phyloP scores from a whole-genome alignment of 2,113 vertebrate species.

The Nerophis ophidion region DNA sequence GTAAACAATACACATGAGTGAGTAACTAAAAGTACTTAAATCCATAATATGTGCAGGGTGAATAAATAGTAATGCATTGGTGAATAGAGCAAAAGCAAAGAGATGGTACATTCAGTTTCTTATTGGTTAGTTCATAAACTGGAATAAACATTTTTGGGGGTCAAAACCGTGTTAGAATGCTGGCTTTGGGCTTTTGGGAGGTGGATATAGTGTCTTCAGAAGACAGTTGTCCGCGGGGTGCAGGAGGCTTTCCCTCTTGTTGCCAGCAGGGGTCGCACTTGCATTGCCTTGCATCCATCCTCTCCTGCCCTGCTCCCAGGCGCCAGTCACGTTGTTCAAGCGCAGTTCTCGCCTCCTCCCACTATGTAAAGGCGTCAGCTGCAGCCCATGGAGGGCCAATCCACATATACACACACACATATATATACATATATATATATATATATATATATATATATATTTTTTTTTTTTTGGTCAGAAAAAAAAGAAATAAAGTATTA shows the following conservation, averaged over 20 bases:
- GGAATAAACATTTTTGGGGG: neutral
- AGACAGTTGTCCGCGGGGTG: slow-evolving; percentile 29
- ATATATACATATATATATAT: neutral
- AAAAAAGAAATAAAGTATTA: slow-evolving; percentile 35
- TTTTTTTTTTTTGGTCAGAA: slow-evolving; percentile 30
- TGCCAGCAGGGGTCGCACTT: slow-evolving; percentile 70
- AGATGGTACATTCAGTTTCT: no score
- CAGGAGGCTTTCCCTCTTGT: slow-evolving; percentile 3
- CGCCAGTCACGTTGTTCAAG: slow-evolving; percentile 67
- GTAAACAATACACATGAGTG: no score
- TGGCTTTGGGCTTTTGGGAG: slow-evolving; percentile 28
- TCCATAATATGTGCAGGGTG: no score
- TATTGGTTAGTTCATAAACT: neutral
- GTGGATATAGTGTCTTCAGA: slow-evolving; percentile 7
- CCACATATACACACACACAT: neutral
- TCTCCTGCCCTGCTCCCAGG: slow-evolving; percentile 38
- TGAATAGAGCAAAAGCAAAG: no score
- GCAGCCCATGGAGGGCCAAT: slow-evolving; percentile 31
- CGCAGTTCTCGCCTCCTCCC: slow-evolving; percentile 40
- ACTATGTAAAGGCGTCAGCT: slow-evolving; percentile 32
- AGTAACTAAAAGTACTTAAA: no score
- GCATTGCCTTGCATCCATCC: slow-evolving; percentile 56
- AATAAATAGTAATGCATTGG: no score
- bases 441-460: no score
- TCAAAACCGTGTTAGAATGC: slow-evolving; percentile 7